Base-by-base conservation (phyloP, 2,888 invertebrate species). In the Drosophila melanosoma region DNA sequence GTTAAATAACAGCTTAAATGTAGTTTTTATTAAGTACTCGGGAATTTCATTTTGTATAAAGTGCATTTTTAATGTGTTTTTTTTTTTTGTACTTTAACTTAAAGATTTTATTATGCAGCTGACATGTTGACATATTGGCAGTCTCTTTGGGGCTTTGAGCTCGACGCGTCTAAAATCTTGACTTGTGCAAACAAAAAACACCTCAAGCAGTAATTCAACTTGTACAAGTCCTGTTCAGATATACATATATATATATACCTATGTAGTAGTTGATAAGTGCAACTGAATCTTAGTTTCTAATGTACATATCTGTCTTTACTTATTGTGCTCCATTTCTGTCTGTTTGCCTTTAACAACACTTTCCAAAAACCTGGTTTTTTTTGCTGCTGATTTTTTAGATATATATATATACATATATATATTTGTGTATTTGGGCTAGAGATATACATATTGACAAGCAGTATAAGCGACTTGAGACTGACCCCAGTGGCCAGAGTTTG, bases 381-480 rank as follows among this genome's bases (percentile, higher is more conserved):
- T 38, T 38, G n/a, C 26, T 26, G 5, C 29, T 29, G 29, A 38
- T n/a, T 29, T 38, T 38, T 38, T 26, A 56, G 26, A n/a, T 26
- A 23, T 17, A 36, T 36, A 23, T 11, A 36, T 36, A 54, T 23
- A 36, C 26, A 36, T 23, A 36, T 54, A 36, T 26, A 26, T 36
- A 11, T 17, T 3, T 23, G 17, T 49, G 15, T 17, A 10, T 23
- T 36, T 38, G 12, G 7, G n/a, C 29, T 51, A 10, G 17, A 29
- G 45, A 45, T 20, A 54, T 15, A 36, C 15, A n/a, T 32, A 23
- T 15, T 23, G n/a, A 17, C 17, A 6, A 26, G 17, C 3, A 20
- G n/a, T n/a, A 32, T n/a, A 35, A 23, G 42, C 69, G 60, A 26
- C 23, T 52, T 52, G 48, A 35, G 69, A 52, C 61, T 69, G 69